These are phyloP conservation scores for Antheraea yamamai DNA, from an alignment of 2,888 invertebrate species.

Conservation along the genomic window DNA sequence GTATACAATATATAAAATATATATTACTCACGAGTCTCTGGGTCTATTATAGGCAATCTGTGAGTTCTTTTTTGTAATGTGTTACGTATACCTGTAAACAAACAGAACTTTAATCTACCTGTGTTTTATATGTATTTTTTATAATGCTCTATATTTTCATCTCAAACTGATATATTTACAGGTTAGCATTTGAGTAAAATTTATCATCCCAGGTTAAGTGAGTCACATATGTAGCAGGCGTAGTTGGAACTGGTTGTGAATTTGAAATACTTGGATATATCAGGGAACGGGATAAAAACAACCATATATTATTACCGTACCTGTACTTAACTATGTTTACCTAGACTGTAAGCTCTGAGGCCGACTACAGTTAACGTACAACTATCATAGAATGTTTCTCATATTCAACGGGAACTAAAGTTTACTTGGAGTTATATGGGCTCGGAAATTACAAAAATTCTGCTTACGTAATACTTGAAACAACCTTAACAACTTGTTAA, in stretches of 20 bases:
- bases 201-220: neutral
- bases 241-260: neutral
- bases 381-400: neutral
- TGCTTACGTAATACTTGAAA: too few species aligned
- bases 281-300: too few species aligned
- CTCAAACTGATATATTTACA: neutral
- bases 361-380: neutral
- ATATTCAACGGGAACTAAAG: too few species aligned
- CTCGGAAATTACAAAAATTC: too few species aligned
- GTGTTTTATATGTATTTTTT: neutral
- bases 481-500: too few species aligned
- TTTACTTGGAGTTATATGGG: too few species aligned
- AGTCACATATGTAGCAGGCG: neutral
- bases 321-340: neutral
- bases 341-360: neutral
- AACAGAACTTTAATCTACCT: neutral
- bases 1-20: too few species aligned
- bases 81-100: constrained; percentile 60
- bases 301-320: too few species aligned
- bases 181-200: neutral
- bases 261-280: too few species aligned
- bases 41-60: constrained; percentile 68
- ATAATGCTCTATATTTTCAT: neutral
- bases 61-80: constrained; percentile 61
- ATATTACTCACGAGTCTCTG: constrained; percentile 64